Evolutionary conservation across 92 coral and sea anemone species (phyloP), one percentile per base, ranked within the genome.

Genomic region (Zoanthus gigantus): DNA sequence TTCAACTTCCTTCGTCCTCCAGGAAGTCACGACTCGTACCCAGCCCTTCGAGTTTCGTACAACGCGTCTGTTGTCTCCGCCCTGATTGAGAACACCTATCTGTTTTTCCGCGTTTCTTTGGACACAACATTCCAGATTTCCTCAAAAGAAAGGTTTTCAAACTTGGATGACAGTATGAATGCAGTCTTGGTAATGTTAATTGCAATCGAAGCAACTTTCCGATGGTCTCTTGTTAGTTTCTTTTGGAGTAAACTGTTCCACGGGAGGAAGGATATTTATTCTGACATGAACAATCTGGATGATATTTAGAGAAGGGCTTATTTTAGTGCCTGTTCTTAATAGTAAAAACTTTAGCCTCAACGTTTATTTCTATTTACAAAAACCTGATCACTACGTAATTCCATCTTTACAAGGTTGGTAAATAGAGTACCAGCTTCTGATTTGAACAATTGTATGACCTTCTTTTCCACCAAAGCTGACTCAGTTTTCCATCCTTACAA

Each of bases 1-100:
- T 81, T 81, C 74, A 81, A 81, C 85, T 81, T 81, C 14, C 85
- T 81, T n/a, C 85, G 85, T 15, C 85, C 85, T 7, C 85, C 85
- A 46, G 74, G 48, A 52, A 81, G 57, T 5, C 85, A 81, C 58
- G 85, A 81, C 75, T 81, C 85, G 48, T 81, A 81, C 76, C 76
- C 76, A 81, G 85, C 85, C 58, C 85, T 81, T 46, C 74, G 85
- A 66, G 75, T 81, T 58, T 65, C 66, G 75, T 81, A 81, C 63
- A 7, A 81, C 65, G 85, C 74, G 12, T 56, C 85, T 0, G 60
- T 81, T 12, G 45, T 47, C 32, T 81, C 85, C 12, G 46, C 85
- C 57, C 71, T 81, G 75, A 81, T 81, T 23, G 85, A 81, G 85
- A 81, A 81, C 85, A 56, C 85, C 61, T 81, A 81, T 46, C 85